phyloP scores from a whole-genome alignment of 2,797 vertebrate species.

The Scolopax bukidnonensis region DNA sequence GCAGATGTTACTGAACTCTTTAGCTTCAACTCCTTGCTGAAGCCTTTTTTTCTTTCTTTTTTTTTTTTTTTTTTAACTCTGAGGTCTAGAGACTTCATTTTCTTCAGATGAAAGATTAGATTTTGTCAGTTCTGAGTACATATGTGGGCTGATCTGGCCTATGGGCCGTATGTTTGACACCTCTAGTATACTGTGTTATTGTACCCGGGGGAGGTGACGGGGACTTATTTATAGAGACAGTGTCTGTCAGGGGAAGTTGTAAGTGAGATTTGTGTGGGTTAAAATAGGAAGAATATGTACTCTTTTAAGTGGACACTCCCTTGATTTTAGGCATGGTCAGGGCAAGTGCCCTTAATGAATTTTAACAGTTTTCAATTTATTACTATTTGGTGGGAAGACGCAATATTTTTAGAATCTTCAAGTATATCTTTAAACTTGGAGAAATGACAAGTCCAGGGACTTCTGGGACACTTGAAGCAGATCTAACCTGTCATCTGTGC shows the following conservation, averaged over 20 bases:
- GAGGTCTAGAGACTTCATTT: slow-evolving; percentile 58
- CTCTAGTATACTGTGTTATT: slow-evolving; percentile 72
- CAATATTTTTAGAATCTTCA: slow-evolving; percentile 34
- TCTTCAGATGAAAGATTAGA: slow-evolving; percentile 63
- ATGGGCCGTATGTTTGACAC: slow-evolving; percentile 74
- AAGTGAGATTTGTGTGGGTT: slow-evolving; percentile 41
- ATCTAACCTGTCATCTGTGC: slow-evolving; percentile 53
- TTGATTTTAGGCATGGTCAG: slow-evolving; percentile 25
- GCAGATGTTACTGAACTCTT: slow-evolving; percentile 50
- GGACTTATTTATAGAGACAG: slow-evolving; percentile 72
- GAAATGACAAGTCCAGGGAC: slow-evolving; percentile 43
- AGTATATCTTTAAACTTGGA: slow-evolving; percentile 54
- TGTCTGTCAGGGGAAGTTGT: slow-evolving; percentile 69
- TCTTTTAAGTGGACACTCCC: slow-evolving; percentile 51
- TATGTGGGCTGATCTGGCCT: slow-evolving; percentile 73
- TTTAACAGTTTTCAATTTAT: not conserved
- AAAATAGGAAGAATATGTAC: slow-evolving; percentile 56
- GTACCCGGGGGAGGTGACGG: slow-evolving; percentile 66
- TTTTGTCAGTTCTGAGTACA: slow-evolving; percentile 72
- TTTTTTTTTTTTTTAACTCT: not conserved
- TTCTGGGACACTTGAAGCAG: slow-evolving; percentile 53
- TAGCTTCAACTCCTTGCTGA: not conserved
- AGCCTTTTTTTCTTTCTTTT: not conserved
- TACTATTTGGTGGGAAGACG: not conserved
- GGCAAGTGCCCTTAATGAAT: not conserved